Percentiles rank a stretch among this genome's conserved stretches.
Conservation (phyloP, 2,888 invertebrate genomes). For the Linnaemya vulpina region DNA sequence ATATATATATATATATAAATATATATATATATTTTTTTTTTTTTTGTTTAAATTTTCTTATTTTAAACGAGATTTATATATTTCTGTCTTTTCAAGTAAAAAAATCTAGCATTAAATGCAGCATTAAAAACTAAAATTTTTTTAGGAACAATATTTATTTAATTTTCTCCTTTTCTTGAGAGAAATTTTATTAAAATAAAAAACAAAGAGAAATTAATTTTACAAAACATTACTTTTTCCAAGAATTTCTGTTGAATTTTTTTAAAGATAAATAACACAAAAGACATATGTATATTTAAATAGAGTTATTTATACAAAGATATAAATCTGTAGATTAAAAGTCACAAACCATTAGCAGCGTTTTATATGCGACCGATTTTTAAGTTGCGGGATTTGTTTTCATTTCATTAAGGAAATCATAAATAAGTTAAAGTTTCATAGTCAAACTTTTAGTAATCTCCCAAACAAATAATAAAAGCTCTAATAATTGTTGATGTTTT, state of each 20-base stretch:
- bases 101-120: not conserved
- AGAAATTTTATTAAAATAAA: not conserved
- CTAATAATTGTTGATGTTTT: conserved; percentile 10
- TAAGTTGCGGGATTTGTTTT: not conserved
- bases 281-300: conserved; percentile 26
- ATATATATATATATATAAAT: too few species aligned
- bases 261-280: conserved; percentile 4
- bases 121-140: not conserved
- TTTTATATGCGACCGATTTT: conserved; percentile 19
- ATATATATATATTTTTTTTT: too few species aligned
- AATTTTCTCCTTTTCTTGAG: not conserved
- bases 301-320: conserved; percentile 39
- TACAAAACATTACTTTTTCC: conserved; percentile 51
- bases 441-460: not conserved
- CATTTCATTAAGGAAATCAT: not conserved
- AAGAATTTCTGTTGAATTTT: conserved; percentile 12
- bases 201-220: not conserved
- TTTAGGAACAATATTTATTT: not conserved
- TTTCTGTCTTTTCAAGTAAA: not conserved
- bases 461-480: conserved; percentile 28
- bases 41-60: too few species aligned
- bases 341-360: conserved; percentile 8
- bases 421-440: conserved; percentile 42
- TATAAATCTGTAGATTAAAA: conserved; percentile 42
- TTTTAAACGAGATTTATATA: too few species aligned